phyloP scores from a whole-genome alignment of 1,140 invertebrate genomes.

The honey bee (Apis mellifera) region DNA sequence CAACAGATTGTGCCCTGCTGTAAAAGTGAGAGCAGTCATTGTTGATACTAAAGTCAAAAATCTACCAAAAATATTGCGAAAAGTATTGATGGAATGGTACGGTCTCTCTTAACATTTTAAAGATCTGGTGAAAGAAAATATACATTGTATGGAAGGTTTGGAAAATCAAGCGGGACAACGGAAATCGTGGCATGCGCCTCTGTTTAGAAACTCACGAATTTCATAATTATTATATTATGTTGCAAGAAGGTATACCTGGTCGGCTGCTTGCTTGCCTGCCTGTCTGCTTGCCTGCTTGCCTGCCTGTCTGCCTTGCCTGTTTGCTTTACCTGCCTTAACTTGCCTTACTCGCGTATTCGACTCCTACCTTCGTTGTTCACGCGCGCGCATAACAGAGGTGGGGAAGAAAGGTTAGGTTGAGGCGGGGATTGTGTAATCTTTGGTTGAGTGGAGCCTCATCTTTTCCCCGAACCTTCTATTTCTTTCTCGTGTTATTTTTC shows the following conservation, averaged over 20 bases:
- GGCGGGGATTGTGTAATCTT: constrained; percentile 79
- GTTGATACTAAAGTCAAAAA: background rate
- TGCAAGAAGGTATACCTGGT: constrained; percentile 75
- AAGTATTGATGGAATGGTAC: no score
- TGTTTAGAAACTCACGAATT: constrained; percentile 81
- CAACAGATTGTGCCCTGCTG: constrained; percentile 14
- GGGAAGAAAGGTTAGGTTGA: constrained; percentile 79
- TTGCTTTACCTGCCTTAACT: constrained; percentile 47
- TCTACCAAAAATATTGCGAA: background rate
- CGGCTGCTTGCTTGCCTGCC: constrained; percentile 53
- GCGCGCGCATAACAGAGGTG: constrained; percentile 45
- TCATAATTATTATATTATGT: constrained; percentile 81
- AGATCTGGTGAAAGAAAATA: no score
- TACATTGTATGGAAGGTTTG: no score
- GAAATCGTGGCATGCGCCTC: constrained; percentile 66
- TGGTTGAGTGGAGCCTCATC: constrained; percentile 69
- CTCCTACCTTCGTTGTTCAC: constrained; percentile 59
- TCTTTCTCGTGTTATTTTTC: constrained; percentile 42
- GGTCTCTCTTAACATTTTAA: background rate
- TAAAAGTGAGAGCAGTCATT: constrained; percentile 55
- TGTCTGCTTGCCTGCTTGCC: constrained; percentile 45
- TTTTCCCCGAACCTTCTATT: constrained; percentile 68
- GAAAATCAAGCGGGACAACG: constrained; percentile 60
- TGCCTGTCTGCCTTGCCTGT: constrained; percentile 48
- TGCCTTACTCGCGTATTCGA: constrained; percentile 49